Evolutionary conservation across 2,888 invertebrate genomes (phyloP).

Genomic region (Microdon myrmicae): DNA sequence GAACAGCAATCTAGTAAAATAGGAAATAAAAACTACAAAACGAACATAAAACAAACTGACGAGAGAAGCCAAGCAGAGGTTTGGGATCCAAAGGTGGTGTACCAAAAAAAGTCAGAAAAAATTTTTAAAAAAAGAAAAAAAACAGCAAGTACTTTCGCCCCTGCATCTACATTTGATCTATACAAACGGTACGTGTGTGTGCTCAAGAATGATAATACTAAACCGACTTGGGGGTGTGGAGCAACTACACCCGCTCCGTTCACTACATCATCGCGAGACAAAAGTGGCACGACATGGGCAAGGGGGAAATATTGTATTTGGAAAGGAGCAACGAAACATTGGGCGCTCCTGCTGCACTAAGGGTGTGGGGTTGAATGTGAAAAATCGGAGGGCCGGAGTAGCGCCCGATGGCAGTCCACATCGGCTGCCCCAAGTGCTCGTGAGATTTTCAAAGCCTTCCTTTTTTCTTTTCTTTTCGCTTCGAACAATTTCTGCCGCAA

Average conservation of each 20-base stretch:
- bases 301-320: slow-evolving; percentile 38
- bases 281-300: slow-evolving; percentile 6
- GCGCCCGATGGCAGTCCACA: slow-evolving; percentile 22
- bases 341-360: slow-evolving; percentile 12
- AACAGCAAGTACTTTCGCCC: slow-evolving; percentile 9
- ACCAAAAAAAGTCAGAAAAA: slow-evolving; percentile 3
- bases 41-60: slow-evolving; percentile 36
- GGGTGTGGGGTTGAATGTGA: slow-evolving; percentile 23
- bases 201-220: slow-evolving; percentile 48
- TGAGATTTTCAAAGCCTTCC: slow-evolving; percentile 18
- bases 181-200: slow-evolving; percentile 32
- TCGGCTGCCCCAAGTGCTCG: slow-evolving; percentile 20
- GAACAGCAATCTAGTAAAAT: slow-evolving; percentile 12
- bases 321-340: slow-evolving; percentile 25
- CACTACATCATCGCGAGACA: slow-evolving; percentile 29
- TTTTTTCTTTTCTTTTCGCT: slow-evolving; percentile 12
- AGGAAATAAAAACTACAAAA: slow-evolving; percentile 30
- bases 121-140: slow-evolving; percentile 4
- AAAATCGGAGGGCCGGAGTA: slow-evolving; percentile 35
- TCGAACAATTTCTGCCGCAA: slow-evolving; percentile 47
- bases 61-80: no score
- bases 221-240: slow-evolving; percentile 24
- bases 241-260: slow-evolving; percentile 32
- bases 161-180: slow-evolving; percentile 36
- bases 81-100: no score